Evolutionary conservation across 1,140 invertebrate genomes (phyloP), one percentile per base, ranked within the genome.

Genomic region (Calliphora vicina): DNA sequence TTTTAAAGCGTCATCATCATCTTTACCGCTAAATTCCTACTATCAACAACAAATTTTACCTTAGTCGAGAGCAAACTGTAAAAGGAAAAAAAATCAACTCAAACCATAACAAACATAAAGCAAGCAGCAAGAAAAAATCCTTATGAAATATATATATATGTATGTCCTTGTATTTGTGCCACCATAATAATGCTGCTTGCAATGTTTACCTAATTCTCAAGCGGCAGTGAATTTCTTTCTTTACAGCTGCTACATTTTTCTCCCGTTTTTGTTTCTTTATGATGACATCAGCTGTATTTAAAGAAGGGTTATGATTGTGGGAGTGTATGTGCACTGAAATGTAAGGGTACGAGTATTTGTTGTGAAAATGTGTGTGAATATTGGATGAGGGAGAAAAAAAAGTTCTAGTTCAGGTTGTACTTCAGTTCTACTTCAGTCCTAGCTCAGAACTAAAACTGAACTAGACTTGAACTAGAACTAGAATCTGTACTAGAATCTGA

Each of bases 231-330:
- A 76, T 76, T 42, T 20, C 26, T 29, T 13, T 12, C 26, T 29
- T 13, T 12, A 25, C 26, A 15, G 8, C 23, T 9, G 2, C 74
- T 23, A 17, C 35, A 74, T 17, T 74, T 74, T 74, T 17, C 9
- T 74, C 1, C 6, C 5, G 5, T 78, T 78, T 67, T 5, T 23
- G 6, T 67, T 67, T 67, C n/a, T 67, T 67, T 67, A 67, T 78
- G 74, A 78, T 78, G 74, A 78, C 74, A 78, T 78, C 74, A 78
- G 74, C 74, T 78, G 74, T 78, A 78, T 43, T 78, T 78, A 43
- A 23, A 43, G 35, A 78, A 78, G 74, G 17, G 74, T 43, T 78
- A 23, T 78, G 15, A 50, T 43, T 43, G 27, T 42, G 73, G 5
- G 29, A 10, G 15, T 17, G 23, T 6, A 73, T 76, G 27, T 76